Conservation (phyloP, 2,113 vertebrate genomes). For the Protobothrops flavoviridis region DNA sequence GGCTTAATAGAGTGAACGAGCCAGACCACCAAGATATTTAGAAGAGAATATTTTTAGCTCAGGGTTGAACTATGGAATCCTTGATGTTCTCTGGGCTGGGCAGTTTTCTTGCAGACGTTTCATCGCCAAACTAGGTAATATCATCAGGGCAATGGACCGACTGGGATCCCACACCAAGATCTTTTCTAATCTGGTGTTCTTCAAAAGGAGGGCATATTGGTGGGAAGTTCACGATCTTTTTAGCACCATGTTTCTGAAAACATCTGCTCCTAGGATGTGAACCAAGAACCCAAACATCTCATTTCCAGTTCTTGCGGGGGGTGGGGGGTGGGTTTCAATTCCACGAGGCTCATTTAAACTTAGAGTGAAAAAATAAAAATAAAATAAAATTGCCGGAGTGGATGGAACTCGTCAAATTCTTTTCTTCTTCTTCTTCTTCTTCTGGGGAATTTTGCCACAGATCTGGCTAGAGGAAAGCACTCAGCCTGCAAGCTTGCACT, state of each 20-base stretch:
- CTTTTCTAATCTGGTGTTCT: not conserved
- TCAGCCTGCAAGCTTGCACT: conserved; percentile 30
- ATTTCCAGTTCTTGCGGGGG: not conserved
- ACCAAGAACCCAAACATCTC: not conserved
- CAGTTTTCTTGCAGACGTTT: too few species aligned
- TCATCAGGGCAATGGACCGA: too few species aligned
- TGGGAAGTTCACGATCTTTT: not conserved
- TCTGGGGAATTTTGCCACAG: not conserved
- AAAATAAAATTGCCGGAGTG: not conserved
- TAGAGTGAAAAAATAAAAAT: not conserved
- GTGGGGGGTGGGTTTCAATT: too few species aligned
- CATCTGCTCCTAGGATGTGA: not conserved
- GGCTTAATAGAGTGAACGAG: not conserved
- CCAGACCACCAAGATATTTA: not conserved
- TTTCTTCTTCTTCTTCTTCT: not conserved
- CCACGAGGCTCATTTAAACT: too few species aligned
- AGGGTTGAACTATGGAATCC: too few species aligned
- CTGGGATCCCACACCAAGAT: not conserved
- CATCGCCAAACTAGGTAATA: too few species aligned
- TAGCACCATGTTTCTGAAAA: not conserved
- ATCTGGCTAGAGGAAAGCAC: not conserved
- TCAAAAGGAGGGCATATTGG: not conserved
- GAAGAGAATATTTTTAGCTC: too few species aligned
- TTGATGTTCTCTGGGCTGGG: too few species aligned
- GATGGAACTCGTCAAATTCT: accelerated